These are phyloP conservation scores for Tragelaphus oryx DNA, from an alignment of 2,797 vertebrate genomes.

Conservation along the genomic window DNA sequence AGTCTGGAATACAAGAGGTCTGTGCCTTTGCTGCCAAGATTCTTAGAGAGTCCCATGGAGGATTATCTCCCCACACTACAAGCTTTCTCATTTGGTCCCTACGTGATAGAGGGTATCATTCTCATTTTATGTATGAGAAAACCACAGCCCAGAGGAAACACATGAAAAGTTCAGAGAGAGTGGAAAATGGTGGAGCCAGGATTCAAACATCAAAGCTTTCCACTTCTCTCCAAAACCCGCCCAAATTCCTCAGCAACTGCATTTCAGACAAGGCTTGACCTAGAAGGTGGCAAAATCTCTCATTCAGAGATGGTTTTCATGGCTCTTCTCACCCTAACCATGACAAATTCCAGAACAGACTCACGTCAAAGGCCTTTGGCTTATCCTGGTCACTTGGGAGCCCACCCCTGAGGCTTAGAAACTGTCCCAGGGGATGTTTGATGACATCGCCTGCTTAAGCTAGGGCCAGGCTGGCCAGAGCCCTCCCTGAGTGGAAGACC, in stretches of 20 bases:
- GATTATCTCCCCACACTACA: not conserved
- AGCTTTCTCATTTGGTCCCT: not conserved
- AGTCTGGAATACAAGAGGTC: not conserved
- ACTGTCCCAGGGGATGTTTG: not conserved
- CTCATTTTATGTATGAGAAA: not conserved
- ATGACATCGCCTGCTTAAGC: not conserved
- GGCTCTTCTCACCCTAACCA: not conserved
- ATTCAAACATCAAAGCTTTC: not conserved
- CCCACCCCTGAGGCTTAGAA: not conserved
- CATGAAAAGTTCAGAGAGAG: not conserved
- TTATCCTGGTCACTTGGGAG: not conserved
- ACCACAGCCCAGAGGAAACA: not conserved
- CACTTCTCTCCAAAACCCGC: not conserved
- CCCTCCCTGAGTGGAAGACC: not conserved
- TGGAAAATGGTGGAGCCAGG: not conserved
- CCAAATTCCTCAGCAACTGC: not conserved
- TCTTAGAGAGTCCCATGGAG: not conserved
- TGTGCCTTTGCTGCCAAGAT: not conserved
- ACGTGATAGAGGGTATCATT: not conserved
- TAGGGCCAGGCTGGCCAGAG: not conserved
- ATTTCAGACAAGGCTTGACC: not conserved
- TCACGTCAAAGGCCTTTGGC: not conserved
- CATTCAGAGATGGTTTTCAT: not conserved
- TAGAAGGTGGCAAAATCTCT: not conserved
- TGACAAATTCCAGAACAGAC: constrained; percentile 11